These are phyloP conservation scores for Sebastes matsubarae DNA, from an alignment of 2,797 vertebrate genomes.

Conservation along the genomic window DNA sequence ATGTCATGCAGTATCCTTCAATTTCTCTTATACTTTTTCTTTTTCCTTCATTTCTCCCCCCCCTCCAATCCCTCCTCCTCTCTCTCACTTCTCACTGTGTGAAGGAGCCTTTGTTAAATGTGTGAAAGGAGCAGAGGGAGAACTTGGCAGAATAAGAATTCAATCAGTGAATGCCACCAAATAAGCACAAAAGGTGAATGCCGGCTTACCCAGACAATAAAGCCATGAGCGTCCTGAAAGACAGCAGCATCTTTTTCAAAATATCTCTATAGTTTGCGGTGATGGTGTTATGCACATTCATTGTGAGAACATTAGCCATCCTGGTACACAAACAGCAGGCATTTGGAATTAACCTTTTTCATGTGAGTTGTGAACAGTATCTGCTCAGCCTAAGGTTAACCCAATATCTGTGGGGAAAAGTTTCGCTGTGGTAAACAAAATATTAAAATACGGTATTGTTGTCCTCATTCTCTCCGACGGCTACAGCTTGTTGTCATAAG, in stretches of 20 bases:
- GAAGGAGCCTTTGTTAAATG: constrained; percentile 63
- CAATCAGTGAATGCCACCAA: constrained; percentile 55
- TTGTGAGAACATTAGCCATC: constrained; percentile 23
- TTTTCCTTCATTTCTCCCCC: constrained; percentile 10
- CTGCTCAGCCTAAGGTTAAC: constrained; percentile 3
- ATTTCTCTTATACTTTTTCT: constrained; percentile 30
- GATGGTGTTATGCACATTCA: constrained; percentile 11
- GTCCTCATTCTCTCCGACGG: not conserved
- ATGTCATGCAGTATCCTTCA: constrained; percentile 37
- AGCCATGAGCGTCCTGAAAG: constrained; percentile 29
- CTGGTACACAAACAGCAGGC: constrained; percentile 11
- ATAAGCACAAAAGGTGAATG: constrained; percentile 60
- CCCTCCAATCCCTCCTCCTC: not conserved
- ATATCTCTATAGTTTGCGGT: constrained; percentile 19
- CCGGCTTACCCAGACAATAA: constrained; percentile 48
- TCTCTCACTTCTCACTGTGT: constrained; percentile 17
- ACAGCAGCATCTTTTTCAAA: constrained; percentile 32
- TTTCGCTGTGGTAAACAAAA: not conserved
- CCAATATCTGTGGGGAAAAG: not conserved
- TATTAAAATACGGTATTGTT: not conserved
- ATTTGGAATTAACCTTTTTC: constrained; percentile 16
- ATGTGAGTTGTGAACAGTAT: constrained; percentile 1
- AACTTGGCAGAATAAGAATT: constrained; percentile 64
- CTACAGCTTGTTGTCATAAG: not conserved
- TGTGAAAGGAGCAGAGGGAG: constrained; percentile 52